A percentile compares a stretch with the other conserved stretches of the same genome.
Evolutionary conservation across 2,888 invertebrate species (phyloP).

Genomic region (Drosophila imparisetae): DNA sequence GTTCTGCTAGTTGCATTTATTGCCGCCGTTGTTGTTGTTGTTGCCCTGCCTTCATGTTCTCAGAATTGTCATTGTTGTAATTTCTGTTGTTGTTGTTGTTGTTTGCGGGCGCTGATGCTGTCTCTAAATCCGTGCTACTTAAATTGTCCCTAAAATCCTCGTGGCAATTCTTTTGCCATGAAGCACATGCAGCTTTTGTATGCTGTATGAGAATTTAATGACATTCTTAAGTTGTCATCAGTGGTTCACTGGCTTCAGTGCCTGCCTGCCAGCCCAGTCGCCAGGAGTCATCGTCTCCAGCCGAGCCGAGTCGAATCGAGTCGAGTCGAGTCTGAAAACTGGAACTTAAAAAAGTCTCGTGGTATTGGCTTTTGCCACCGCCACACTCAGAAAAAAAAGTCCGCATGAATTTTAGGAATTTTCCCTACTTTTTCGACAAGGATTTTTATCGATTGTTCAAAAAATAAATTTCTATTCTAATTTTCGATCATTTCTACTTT

Average conservation of each 20-base stretch:
- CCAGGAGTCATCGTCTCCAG: conserved; percentile 41
- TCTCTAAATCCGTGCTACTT: conserved; percentile 81
- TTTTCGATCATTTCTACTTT: too few species aligned
- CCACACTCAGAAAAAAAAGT: not conserved
- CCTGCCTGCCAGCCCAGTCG: conserved; percentile 47
- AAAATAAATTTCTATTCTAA: not conserved
- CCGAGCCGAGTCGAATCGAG: conserved; percentile 12
- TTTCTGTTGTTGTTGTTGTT: conserved; percentile 31
- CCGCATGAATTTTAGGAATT: not conserved
- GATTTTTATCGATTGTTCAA: not conserved
- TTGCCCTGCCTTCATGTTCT: conserved; percentile 66
- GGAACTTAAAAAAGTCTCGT: conserved; percentile 34
- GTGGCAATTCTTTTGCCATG: conserved; percentile 79
- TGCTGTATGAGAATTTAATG: conserved; percentile 81
- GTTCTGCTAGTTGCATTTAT: conserved; percentile 23
- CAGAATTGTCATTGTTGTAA: conserved; percentile 42
- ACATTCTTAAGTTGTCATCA: conserved; percentile 83
- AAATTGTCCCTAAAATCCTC: conserved; percentile 81
- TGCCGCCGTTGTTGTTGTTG: conserved; percentile 41
- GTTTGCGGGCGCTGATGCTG: conserved; percentile 61
- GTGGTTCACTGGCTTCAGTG: conserved; percentile 65
- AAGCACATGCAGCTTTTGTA: conserved; percentile 78
- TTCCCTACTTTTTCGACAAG: not conserved
- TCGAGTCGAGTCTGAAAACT: conserved; percentile 24
- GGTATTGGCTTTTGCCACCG: conserved; percentile 31